phyloP scores from a whole-genome alignment of 2,888 invertebrate genomes.

The Drosophila dives region DNA sequence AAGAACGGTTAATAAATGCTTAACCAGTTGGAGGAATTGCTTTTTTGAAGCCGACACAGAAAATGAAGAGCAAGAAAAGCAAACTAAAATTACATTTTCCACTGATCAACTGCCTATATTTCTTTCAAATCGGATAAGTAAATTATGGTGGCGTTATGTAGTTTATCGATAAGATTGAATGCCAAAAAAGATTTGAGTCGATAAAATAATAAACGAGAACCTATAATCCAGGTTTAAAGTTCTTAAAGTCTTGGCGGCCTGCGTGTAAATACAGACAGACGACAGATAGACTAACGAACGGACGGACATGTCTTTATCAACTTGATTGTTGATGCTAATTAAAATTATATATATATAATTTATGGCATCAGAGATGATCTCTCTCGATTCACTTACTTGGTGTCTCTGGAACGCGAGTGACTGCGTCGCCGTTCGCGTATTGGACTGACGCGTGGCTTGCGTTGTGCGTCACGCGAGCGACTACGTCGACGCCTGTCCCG shows the following conservation, averaged over 20 bases:
- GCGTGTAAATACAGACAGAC: background rate
- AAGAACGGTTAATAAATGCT: background rate
- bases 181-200: no score
- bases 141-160: no score
- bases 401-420: conserved; percentile 79
- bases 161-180: no score
- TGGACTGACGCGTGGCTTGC: conserved; percentile 74
- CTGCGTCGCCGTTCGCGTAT: conserved; percentile 76
- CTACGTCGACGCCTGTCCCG: conserved; percentile 69
- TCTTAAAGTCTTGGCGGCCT: background rate
- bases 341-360: background rate
- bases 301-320: background rate
- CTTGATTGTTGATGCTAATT: background rate
- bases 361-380: background rate
- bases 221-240: background rate
- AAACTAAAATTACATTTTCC: background rate
- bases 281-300: background rate
- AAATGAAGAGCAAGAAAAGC: background rate
- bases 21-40: background rate
- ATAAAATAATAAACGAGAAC: no score
- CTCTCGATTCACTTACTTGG: conserved; percentile 65
- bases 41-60: background rate
- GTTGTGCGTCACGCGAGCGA: conserved; percentile 72
- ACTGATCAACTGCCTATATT: no score
- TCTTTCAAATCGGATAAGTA: no score